Conservation (phyloP, 2,113 vertebrate species). For the Crotalus viridis region DNA sequence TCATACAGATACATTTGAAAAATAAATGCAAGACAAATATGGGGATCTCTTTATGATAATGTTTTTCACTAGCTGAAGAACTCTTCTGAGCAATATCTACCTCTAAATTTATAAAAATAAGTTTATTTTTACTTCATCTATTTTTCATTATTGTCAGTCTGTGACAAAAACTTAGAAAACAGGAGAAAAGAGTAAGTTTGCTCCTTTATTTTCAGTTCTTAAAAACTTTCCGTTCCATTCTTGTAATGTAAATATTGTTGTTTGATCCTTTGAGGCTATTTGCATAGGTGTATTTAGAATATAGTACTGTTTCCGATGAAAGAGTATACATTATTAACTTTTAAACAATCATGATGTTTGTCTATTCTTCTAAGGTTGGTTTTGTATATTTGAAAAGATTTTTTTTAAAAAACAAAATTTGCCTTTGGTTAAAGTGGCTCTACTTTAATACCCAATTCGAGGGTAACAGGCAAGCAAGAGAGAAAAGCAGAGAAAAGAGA, state of each 20-base stretch:
- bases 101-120: not conserved
- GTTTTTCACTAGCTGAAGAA: not conserved
- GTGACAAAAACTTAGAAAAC: not conserved
- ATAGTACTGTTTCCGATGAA: not conserved
- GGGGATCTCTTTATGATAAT: not conserved
- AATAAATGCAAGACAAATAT: not conserved
- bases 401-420: slow-evolving; percentile 11
- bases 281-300: not conserved
- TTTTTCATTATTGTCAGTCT: not conserved
- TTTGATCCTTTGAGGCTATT: slow-evolving; percentile 7
- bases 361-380: not conserved
- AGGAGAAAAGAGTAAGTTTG: not conserved
- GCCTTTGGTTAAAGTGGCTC: slow-evolving; percentile 7
- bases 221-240: not conserved
- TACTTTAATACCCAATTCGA: slow-evolving; percentile 10
- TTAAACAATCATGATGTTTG: not conserved
- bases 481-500: slow-evolving; percentile 11
- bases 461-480: slow-evolving; percentile 5
- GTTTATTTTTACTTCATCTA: not conserved
- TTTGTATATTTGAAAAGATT: not conserved
- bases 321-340: not conserved
- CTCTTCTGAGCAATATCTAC: not conserved
- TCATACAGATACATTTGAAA: not conserved
- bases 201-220: not conserved
- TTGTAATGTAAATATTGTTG: not conserved